These are phyloP conservation scores for Anorthoa munda DNA, from an alignment of 2,888 invertebrate species.

Conservation along the genomic window DNA sequence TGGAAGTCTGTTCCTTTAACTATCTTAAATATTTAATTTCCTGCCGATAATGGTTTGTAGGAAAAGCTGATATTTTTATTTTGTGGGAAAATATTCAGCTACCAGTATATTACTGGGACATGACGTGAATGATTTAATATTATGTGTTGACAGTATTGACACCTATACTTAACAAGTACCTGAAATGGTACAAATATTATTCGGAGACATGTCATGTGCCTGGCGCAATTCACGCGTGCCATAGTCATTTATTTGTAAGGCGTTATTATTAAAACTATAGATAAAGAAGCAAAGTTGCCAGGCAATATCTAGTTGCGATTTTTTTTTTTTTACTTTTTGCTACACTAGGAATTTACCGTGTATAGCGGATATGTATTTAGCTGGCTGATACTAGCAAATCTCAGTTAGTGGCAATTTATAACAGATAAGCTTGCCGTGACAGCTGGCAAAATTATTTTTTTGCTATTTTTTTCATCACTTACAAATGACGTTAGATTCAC, in stretches of 20 bases:
- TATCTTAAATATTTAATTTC: slow-evolving; percentile 9
- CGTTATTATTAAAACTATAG: too few species aligned
- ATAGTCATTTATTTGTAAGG: background rate
- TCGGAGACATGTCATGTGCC: background rate
- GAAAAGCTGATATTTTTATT: slow-evolving; percentile 19
- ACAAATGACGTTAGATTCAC: too few species aligned
- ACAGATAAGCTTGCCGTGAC: too few species aligned
- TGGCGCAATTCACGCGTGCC: background rate
- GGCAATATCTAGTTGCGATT: too few species aligned
- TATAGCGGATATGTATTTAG: too few species aligned
- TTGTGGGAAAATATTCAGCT: background rate
- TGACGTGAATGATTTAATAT: slow-evolving; percentile 1
- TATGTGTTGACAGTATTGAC: slow-evolving; percentile 1
- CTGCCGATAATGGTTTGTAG: slow-evolving; percentile 2
- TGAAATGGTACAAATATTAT: background rate
- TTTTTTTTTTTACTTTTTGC: too few species aligned
- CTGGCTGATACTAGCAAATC: too few species aligned
- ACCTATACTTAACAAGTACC: background rate
- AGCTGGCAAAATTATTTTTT: too few species aligned
- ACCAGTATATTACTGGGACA: background rate
- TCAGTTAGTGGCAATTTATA: too few species aligned
- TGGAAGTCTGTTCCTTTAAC: background rate
- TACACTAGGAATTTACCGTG: too few species aligned
- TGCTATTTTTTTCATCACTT: too few species aligned
- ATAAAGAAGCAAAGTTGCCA: too few species aligned